Percentiles rank a stretch among this genome's conserved stretches.
Conservation (phyloP, 2,888 invertebrate species). For the Rhagonycha fulva region DNA sequence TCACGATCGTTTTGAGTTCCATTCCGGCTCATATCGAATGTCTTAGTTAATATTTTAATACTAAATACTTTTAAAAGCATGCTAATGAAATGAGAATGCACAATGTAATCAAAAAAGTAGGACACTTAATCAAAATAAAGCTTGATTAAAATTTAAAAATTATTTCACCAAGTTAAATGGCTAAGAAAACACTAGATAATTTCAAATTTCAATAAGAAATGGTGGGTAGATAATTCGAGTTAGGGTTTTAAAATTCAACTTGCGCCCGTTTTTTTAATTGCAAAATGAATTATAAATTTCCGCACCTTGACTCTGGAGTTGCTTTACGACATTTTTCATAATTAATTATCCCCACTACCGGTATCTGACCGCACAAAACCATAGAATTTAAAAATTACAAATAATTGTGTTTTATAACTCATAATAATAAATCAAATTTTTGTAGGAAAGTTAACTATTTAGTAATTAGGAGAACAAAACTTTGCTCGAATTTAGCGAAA, state of each 20-base stretch:
- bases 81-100: not conserved
- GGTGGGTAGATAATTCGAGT: slow-evolving; percentile 38
- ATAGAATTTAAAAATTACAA: slow-evolving; percentile 20
- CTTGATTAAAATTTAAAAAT: slow-evolving; percentile 55
- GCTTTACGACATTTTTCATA: slow-evolving; percentile 43
- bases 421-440: not conserved
- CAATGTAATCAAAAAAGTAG: not conserved
- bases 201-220: slow-evolving; percentile 53
- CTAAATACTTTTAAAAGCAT: not conserved
- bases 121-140: slow-evolving; percentile 24
- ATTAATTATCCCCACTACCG: slow-evolving; percentile 42
- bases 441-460: not conserved
- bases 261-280: slow-evolving; percentile 44
- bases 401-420: not conserved
- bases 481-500: not conserved
- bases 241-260: slow-evolving; percentile 34
- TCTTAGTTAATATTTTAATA: too few relatives aligned
- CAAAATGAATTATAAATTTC: slow-evolving; percentile 48
- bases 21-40: too few relatives aligned
- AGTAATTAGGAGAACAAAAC: not conserved
- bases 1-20: too few relatives aligned
- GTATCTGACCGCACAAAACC: slow-evolving; percentile 29
- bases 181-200: slow-evolving; percentile 56
- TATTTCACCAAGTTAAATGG: slow-evolving; percentile 54
- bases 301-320: slow-evolving; percentile 42